Conservation (phyloP, 2,113 vertebrate genomes). For the Hemichromis elongatus region DNA sequence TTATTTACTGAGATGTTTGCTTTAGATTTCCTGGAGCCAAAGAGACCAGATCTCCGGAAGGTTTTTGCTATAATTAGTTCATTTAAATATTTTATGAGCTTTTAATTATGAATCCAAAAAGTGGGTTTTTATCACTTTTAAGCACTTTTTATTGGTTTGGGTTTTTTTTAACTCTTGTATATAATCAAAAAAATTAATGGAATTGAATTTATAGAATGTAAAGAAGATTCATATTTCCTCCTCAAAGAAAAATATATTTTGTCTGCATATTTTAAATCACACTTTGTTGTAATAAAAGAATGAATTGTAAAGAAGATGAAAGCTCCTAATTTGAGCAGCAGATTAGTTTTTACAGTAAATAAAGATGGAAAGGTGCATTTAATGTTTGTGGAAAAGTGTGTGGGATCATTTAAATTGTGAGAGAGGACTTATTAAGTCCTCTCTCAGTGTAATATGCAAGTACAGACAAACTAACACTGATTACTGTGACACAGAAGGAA, state of each 20-base stretch:
- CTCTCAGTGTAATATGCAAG: neutral
- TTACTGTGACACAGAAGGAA: neutral
- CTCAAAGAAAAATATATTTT: neutral
- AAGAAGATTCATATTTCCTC: neutral
- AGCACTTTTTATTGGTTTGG: neutral
- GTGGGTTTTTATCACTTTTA: neutral
- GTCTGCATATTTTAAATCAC: neutral
- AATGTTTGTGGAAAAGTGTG: neutral
- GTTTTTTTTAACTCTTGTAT: fast-evolving
- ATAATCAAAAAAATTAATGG: too few species aligned
- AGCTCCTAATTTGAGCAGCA: neutral
- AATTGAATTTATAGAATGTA: neutral
- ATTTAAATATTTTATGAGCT: neutral
- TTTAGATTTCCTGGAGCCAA: neutral
- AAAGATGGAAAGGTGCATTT: neutral
- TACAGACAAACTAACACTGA: neutral
- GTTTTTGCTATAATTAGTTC: neutral
- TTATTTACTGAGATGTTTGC: neutral
- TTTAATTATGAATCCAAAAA: neutral
- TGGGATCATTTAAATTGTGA: neutral
- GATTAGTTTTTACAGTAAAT: neutral
- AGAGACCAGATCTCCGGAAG: neutral
- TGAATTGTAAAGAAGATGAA: neutral
- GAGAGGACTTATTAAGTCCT: neutral
- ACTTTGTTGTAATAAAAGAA: neutral